These are phyloP conservation scores for Eumacrocentrus americanus DNA, from an alignment of 2,888 invertebrate species.

Conservation along the genomic window DNA sequence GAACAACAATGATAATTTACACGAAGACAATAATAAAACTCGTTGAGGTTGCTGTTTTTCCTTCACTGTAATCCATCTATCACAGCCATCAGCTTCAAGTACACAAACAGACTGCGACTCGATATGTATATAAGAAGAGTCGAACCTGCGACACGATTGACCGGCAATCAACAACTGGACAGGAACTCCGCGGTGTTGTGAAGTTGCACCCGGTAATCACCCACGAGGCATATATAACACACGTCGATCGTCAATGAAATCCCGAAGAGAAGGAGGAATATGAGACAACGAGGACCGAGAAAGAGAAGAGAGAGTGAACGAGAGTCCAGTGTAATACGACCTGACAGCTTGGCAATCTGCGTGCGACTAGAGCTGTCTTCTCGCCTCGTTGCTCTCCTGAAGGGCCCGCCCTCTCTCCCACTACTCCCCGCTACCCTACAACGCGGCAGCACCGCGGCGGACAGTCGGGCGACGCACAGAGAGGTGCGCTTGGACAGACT, in stretches of 20 bases:
- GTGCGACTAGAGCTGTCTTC: slow-evolving; percentile 57
- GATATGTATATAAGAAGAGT: no score
- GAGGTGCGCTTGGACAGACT: slow-evolving; percentile 22
- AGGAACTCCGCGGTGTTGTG: no score
- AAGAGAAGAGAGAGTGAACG: slow-evolving; percentile 24
- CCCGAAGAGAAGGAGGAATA: slow-evolving; percentile 4
- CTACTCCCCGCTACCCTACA: slow-evolving; percentile 15
- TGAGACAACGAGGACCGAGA: slow-evolving; percentile 16
- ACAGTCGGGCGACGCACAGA: slow-evolving; percentile 18
- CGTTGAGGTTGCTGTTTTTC: no score
- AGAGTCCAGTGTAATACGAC: slow-evolving; percentile 38
- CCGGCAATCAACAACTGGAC: no score
- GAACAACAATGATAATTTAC: neutral
- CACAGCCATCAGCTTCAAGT: slow-evolving; percentile 9
- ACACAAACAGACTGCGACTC: neutral
- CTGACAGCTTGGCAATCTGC: slow-evolving; percentile 55
- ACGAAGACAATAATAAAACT: slow-evolving; percentile 27
- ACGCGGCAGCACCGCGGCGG: slow-evolving; percentile 6
- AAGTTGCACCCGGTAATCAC: no score
- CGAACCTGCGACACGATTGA: no score
- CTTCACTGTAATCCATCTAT: slow-evolving; percentile 40
- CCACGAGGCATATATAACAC: no score
- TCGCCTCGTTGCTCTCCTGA: slow-evolving; percentile 57
- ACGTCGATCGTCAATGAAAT: no score
- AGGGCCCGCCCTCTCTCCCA: slow-evolving; percentile 51